Evolutionary conservation across 2,888 invertebrate genomes (phyloP), one percentile per base, ranked within the genome.

Genomic region (Pollenia labialis): DNA sequence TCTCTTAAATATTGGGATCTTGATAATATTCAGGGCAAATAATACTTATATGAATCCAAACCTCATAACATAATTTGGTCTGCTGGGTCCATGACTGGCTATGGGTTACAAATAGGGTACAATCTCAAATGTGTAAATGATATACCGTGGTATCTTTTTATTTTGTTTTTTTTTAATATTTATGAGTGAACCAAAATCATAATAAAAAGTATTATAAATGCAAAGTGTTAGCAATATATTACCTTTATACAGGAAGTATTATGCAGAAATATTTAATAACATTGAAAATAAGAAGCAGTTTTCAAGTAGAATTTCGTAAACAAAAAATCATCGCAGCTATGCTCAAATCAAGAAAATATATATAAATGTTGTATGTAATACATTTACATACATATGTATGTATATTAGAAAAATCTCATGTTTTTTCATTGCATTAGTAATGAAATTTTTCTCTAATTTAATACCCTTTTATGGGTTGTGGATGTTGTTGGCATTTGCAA

Each of bases 371-470:
- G 7, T 50, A n/a, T 14, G 23, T 23, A n/a, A 32, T 66, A 12
- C 16, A 44, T 71, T 46, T 32, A 66, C 3, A 72, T 23, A 23
- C 18, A 23, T 23, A 23, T 2, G 3, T 23, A 23, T 23, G 23
- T 56, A 56, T 44, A 40, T n/a, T 16, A 56, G 11, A 54, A 64
- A 75, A 44, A 60, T 58, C 23, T 56, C 50, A 8, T 48, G 42
- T 69, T 52, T 50, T 48, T 48, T n/a, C 12, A 3, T 58, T 4
- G 4, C 52, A 81, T 60, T 80, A 71, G 60, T 72, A 80, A 76
- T 76, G 66, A 80, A 80, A 84, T 48, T 74, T 80, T 81, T 81
- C 60, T 71, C 9, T 56, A 76, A 81, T 60, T 71, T 52, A 84
- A 76, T 76, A 81, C 66, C 68, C 0, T 76, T 56, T 75, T 80